phyloP scores from a whole-genome alignment of 2,113 vertebrate species.

The Thalassarche chlororhynchos region DNA sequence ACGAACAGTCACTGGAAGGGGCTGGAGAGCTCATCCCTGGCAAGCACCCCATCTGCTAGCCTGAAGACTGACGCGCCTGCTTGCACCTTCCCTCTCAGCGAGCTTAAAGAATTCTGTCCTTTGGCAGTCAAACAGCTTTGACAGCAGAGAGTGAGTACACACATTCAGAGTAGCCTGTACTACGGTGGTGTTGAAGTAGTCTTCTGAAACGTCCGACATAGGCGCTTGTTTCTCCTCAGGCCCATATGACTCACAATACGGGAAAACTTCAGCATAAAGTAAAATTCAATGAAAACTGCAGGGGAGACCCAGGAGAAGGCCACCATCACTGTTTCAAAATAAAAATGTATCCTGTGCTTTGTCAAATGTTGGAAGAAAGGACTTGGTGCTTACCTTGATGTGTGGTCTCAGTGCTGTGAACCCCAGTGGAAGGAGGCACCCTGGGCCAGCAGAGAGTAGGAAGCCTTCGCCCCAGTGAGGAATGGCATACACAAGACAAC shows the following conservation, averaged over 20 bases:
- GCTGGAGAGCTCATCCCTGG: neutral
- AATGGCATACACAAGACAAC: rapidly evolving
- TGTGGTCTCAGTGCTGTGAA: neutral
- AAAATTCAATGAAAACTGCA: neutral
- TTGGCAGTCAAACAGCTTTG: neutral
- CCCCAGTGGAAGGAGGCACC: neutral
- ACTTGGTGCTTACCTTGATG: neutral
- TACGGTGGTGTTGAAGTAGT: neutral
- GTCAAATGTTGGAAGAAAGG: neutral
- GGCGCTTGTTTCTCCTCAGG: neutral
- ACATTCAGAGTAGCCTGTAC: rapidly evolving
- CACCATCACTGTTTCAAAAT: neutral
- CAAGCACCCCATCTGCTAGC: neutral
- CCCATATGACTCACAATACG: rapidly evolving
- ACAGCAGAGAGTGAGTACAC: neutral
- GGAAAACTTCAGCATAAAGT: neutral
- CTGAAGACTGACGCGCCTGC: neutral
- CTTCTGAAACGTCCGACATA: neutral
- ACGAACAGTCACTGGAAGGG: neutral
- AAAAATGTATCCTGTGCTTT: neutral
- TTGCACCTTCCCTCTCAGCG: neutral
- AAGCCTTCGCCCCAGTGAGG: neutral
- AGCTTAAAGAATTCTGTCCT: neutral
- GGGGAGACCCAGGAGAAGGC: neutral
- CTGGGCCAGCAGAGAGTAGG: neutral